These are phyloP conservation scores for Buathra laborator DNA, from an alignment of 2,888 invertebrate genomes.

Conservation along the genomic window DNA sequence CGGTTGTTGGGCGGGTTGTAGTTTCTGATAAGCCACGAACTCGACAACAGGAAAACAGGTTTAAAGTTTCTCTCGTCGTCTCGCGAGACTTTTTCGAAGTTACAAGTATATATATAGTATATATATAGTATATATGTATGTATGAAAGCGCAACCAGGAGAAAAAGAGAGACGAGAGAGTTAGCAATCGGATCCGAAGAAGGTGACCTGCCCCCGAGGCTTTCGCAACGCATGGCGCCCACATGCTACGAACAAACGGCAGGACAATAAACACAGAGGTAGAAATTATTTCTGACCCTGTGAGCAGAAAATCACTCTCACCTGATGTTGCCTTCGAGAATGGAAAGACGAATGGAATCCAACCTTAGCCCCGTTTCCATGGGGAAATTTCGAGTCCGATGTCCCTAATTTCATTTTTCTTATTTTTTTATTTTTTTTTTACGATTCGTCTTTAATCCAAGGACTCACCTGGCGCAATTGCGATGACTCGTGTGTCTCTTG, in stretches of 20 bases:
- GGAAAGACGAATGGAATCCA: background rate
- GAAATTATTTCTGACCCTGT: slow-evolving; percentile 22
- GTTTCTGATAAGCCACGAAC: slow-evolving; percentile 62
- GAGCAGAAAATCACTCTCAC: slow-evolving; percentile 31
- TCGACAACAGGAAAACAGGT: slow-evolving; percentile 60
- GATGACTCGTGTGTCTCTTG: slow-evolving; percentile 2
- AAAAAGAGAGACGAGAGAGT: background rate
- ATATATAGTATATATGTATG: background rate
- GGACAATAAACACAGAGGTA: slow-evolving; percentile 29
- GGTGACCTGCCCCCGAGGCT: slow-evolving; percentile 59
- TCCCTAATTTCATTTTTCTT: background rate
- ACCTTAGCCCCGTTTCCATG: slow-evolving; percentile 1
- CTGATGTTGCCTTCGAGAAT: background rate
- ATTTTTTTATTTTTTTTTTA: slow-evolving; percentile 14
- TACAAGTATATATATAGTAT: background rate
- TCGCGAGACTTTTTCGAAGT: slow-evolving; percentile 29
- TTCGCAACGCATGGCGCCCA: slow-evolving; percentile 67
- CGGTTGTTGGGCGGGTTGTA: background rate
- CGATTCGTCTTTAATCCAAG: slow-evolving; percentile 20
- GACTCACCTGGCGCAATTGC: slow-evolving; percentile 22
- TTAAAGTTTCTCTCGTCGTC: slow-evolving; percentile 59
- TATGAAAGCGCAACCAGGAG: slow-evolving; percentile 15
- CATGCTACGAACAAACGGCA: slow-evolving; percentile 33
- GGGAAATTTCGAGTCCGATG: slow-evolving; percentile 20
- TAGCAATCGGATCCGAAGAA: slow-evolving; percentile 41